Percentiles rank a stretch among this genome's conserved stretches.
Conservation (phyloP, 2,888 invertebrate species). For the Eugnorisma glareosa region DNA sequence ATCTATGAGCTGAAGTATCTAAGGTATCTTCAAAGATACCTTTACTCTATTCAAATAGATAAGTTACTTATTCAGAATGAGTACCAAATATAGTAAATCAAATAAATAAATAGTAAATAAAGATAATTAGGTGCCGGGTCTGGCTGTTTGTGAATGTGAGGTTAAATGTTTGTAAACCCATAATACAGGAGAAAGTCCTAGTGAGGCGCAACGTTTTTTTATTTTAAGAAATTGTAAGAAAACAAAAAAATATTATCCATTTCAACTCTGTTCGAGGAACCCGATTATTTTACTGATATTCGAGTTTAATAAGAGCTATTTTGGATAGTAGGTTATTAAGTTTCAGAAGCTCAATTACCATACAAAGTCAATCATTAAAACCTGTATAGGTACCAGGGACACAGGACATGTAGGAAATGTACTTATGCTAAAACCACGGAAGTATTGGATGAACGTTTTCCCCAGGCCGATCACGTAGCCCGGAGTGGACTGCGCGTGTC, state of each 20-base stretch:
- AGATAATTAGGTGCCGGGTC: background rate
- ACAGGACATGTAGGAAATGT: constrained; percentile 24
- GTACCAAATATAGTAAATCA: background rate
- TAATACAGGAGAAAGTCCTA: too few species aligned
- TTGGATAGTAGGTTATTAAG: background rate
- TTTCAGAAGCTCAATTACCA: background rate
- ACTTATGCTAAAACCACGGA: constrained; percentile 57
- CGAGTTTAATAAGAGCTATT: background rate
- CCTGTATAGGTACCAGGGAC: background rate
- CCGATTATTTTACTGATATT: background rate
- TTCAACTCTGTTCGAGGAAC: constrained; percentile 6
- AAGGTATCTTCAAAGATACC: background rate
- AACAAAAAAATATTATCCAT: background rate
- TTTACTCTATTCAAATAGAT: too few species aligned
- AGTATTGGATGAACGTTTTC: constrained; percentile 70
- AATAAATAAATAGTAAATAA: background rate
- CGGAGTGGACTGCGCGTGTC: constrained; percentile 77
- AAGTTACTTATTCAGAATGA: background rate
- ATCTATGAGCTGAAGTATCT: constrained; percentile 8
- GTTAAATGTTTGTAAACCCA: background rate
- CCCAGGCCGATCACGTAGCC: constrained; percentile 79
- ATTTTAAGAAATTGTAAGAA: too few species aligned
- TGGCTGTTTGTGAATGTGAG: background rate
- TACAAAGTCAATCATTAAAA: background rate
- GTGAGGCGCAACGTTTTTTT: background rate